Percentiles rank a stretch among this genome's conserved stretches.
Evolutionary conservation across 2,113 vertebrate species (phyloP).

Genomic region (Muscicapa adusta): DNA sequence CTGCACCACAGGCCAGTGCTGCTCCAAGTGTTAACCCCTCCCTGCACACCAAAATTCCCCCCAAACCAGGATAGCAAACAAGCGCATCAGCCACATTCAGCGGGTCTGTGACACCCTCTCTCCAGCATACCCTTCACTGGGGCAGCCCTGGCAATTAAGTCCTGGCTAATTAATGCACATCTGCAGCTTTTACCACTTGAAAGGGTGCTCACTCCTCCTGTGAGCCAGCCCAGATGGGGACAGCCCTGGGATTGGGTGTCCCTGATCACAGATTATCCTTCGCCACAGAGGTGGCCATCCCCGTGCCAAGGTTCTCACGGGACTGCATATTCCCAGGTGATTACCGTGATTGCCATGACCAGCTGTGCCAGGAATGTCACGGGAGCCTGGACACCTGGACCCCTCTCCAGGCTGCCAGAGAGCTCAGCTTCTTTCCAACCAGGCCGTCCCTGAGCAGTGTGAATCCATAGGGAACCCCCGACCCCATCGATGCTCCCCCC

Average conservation of each 20-base stretch:
- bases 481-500: accelerated
- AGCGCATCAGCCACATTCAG: accelerated
- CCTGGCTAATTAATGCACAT: background rate
- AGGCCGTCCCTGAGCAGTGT: background rate
- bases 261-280: background rate
- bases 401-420: background rate
- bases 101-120: accelerated
- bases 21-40: accelerated
- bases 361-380: background rate
- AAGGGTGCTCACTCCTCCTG: background rate
- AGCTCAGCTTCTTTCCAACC: background rate
- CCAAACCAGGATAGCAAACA: background rate
- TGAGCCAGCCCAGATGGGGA: background rate
- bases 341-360: accelerated
- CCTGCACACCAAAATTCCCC: background rate
- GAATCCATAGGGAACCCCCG: background rate
- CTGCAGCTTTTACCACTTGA: background rate
- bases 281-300: background rate
- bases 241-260: background rate
- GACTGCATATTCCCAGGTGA: background rate
- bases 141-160: background rate
- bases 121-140: background rate
- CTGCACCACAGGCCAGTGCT: accelerated
- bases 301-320: accelerated
- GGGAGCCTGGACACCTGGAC: accelerated